phyloP scores from a whole-genome alignment of 2,797 vertebrate species.

The Chelon labrosus region DNA sequence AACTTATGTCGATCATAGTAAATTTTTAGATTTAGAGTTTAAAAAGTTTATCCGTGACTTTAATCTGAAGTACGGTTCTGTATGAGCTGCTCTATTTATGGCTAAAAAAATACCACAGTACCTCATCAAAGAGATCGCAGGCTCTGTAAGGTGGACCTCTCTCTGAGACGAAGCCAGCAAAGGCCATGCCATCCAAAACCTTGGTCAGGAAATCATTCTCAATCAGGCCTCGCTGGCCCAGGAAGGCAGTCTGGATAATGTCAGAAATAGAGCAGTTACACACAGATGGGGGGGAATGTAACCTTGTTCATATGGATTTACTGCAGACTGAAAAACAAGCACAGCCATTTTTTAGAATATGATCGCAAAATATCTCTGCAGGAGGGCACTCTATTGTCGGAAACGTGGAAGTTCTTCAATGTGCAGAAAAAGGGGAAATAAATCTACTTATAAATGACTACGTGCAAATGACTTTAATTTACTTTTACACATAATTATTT shows the following conservation, averaged over 20 bases:
- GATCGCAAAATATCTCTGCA: conserved; percentile 44
- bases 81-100: background rate
- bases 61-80: background rate
- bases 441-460: conserved; percentile 59
- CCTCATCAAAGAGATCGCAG: conserved; percentile 99
- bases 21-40: background rate
- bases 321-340: conserved; percentile 49
- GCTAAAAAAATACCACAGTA: conserved; percentile 62
- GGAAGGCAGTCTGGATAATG: conserved; percentile 92
- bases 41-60: background rate
- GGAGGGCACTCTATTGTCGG: conserved; percentile 34
- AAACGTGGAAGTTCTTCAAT: conserved; percentile 44
- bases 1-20: background rate
- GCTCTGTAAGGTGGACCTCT: conserved; percentile 95
- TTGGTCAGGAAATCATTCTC: conserved; percentile 98
- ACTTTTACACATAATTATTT: conserved; percentile 64
- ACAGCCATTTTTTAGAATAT: conserved; percentile 44
- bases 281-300: conserved; percentile 59
- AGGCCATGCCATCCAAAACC: conserved; percentile 98
- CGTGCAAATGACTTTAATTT: conserved; percentile 70
- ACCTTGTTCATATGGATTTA: conserved; percentile 55
- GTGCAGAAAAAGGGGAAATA: conserved; percentile 43
- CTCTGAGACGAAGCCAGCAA: conserved; percentile 98
- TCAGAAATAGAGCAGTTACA: conserved; percentile 68
- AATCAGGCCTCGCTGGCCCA: conserved; percentile 96